Base-by-base conservation (phyloP, 92 coral and sea anemone genomes). In the Isaurus tuberculatus region DNA sequence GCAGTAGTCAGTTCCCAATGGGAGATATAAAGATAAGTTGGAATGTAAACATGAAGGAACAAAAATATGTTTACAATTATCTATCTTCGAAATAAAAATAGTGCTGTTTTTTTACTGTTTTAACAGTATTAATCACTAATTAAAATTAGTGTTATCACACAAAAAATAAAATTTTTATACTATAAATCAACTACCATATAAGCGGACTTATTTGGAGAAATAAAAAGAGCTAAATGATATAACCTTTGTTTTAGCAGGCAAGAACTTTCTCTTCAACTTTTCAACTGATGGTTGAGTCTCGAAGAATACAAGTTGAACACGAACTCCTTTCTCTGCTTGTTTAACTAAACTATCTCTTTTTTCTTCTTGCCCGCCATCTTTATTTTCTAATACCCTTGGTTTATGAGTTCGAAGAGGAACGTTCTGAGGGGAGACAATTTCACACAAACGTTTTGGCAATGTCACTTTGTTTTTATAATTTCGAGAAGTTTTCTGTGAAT, bases 261-360 rank as follows among this genome's bases (percentile, higher is more conserved):
- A 77, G 16, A 57, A 77, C 32, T 77, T 77, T 43, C 82, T 36
- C 70, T 60, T 77, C 70, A 58, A 51, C 48, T 77, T 77, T 40
- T 77, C 82, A 40, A 77, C 7, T 36, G 82, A 57, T 1, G 82
- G 82, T 55, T 77, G 69, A 60, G 55, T 57, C 51, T 77, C 82
- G 22, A 33, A 77, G 13, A 57, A 61, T 27, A 77, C 69, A 34
- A 77, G 82, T 34, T 77, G 82, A 61, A 77, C 82, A 34, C 82
- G 70, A 58, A 36, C 82, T 58, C 82, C 82, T 17, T 58, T 58
- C 55, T 77, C 69, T 40, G 82, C 82, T 36, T 77, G 82, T 32
- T 77, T 77, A 8, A 60, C 82, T 37, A 77, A 57, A 58, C 43
- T 77, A 33, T 31, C 29, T 36, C 51, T 42, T n/a, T 77, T 60